Percentiles rank a stretch among this genome's conserved stretches.
These are phyloP conservation scores for Pseudorectes ferrugineus DNA, from an alignment of 2,113 vertebrate species.

Conservation along the genomic window DNA sequence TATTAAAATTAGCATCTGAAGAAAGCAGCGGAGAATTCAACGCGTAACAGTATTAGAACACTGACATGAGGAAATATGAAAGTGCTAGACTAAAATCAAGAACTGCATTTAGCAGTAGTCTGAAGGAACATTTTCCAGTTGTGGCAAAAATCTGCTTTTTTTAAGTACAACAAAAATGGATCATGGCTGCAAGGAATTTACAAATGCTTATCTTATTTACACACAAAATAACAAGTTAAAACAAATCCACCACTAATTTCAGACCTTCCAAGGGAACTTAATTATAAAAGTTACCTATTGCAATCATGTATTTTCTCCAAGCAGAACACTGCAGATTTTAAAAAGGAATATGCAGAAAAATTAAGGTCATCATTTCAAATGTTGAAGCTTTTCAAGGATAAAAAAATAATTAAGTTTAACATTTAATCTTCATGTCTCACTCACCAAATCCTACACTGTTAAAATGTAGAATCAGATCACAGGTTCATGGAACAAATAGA, in stretches of 20 bases:
- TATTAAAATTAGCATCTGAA: not conserved
- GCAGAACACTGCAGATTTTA: not conserved
- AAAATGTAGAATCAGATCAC: not conserved
- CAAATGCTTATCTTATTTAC: not conserved
- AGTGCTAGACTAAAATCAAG: not conserved
- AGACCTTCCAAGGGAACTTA: not conserved
- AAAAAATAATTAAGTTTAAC: not conserved
- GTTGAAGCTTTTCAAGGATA: not conserved
- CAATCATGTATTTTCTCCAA: not conserved
- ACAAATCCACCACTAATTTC: not conserved
- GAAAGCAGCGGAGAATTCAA: not conserved
- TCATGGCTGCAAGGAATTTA: not conserved
- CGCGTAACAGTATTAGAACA: not conserved
- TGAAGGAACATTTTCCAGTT: not conserved
- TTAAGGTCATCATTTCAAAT: not conserved
- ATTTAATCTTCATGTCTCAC: not conserved
- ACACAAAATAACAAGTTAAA: not conserved
- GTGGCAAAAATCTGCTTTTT: not conserved
- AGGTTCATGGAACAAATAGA: not conserved
- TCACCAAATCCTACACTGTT: not conserved
- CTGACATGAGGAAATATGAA: not conserved
- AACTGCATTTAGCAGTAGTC: not conserved
- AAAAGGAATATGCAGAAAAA: not conserved
- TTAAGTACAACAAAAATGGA: not conserved
- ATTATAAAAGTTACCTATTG: not conserved